Base-by-base conservation (phyloP, 2,113 vertebrate species). In the Thalassarche chlororhynchos region DNA sequence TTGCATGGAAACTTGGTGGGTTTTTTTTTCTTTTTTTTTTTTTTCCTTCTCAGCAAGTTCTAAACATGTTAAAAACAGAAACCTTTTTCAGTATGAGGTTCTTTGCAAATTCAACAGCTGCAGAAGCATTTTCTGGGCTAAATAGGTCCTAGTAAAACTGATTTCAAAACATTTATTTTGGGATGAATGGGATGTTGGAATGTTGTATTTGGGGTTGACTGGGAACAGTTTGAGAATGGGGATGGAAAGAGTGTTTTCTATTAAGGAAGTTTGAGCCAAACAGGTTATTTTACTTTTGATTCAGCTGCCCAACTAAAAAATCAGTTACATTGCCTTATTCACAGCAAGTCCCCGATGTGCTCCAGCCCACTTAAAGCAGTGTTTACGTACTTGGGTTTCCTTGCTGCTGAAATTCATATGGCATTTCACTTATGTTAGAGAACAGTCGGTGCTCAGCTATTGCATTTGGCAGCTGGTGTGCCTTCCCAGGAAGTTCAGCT, bases 321-420 rank as follows among this genome's bases (percentile, higher is more conserved):
- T 8, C 11, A 3, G 25, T 14, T 8, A 5, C 17, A 1, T 3
- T 20, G 66, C 77, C n/a, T n/a, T 0, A 8, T 2, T 71, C 24
- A 0, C 31, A 28, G 72, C 40, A 12, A 2, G 12, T 8, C 32
- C 54, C 46, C 58, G 20, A 2, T 1, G 21, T 32, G 84, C 36
- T 46, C 38, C 61, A 42, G 55, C 84, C 64, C 28, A 13, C 36
- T 8, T 4, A 4, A 12, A 6, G 61, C 61, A 6, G 28, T 5
- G 36, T 19, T n/a, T 8, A 3, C 12, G 9, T 18, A 1, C 38
- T 12, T 6, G 1, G 1, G 16, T 26, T 17, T 38, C 46, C 38
- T 24, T 2, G 26, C 74, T 64, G 93, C 36, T 47, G 46, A 54
- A 17, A 5, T 10, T 70, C n/a, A 6, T 14, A 8, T 3, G 62